Percentiles rank a stretch among this genome's conserved stretches.
Evolutionary conservation across 1,140 invertebrate species (phyloP).

Genomic region (Aleiodes sp.): DNA sequence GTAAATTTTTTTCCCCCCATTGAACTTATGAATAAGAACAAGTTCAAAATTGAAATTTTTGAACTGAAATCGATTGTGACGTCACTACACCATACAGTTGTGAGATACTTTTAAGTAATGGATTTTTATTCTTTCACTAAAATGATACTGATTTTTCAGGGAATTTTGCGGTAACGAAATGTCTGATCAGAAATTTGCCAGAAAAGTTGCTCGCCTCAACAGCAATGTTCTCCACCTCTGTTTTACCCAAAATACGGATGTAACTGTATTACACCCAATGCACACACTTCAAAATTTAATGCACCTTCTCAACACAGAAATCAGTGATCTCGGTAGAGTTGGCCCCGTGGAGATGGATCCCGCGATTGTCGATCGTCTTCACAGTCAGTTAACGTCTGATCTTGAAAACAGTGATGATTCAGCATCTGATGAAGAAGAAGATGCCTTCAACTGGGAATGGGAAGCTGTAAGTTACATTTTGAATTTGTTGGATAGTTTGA

Average conservation of each 20-base stretch:
- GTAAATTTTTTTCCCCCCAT: too few species aligned
- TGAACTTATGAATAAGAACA: too few species aligned
- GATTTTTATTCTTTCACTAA: constrained; percentile 26
- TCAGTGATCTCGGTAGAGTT: constrained; percentile 74
- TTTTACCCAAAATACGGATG: constrained; percentile 79
- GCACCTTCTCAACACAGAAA: constrained; percentile 73
- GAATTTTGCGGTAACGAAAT: constrained; percentile 79
- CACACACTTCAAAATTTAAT: constrained; percentile 80
- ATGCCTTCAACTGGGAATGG: constrained; percentile 73
- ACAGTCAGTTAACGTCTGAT: constrained; percentile 70
- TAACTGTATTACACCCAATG: constrained; percentile 71
- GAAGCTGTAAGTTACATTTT: constrained; percentile 70
- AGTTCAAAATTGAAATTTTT: too few species aligned
- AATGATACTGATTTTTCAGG: constrained; percentile 64
- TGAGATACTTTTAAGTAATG: too few species aligned
- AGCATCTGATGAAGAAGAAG: constrained; percentile 74
- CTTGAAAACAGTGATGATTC: constrained; percentile 73
- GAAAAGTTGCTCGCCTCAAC: constrained; percentile 81
- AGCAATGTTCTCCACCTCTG: constrained; percentile 85
- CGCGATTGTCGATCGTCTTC: constrained; percentile 66
- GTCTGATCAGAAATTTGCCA: constrained; percentile 76
- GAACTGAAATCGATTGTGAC: too few species aligned
- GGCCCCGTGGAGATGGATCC: constrained; percentile 70
- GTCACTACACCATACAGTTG: too few species aligned
- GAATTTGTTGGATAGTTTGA: background rate